Evolutionary conservation across 1,140 invertebrate species (phyloP), one percentile per base, ranked within the genome.

Genomic region (Ostrea denselamellosa): DNA sequence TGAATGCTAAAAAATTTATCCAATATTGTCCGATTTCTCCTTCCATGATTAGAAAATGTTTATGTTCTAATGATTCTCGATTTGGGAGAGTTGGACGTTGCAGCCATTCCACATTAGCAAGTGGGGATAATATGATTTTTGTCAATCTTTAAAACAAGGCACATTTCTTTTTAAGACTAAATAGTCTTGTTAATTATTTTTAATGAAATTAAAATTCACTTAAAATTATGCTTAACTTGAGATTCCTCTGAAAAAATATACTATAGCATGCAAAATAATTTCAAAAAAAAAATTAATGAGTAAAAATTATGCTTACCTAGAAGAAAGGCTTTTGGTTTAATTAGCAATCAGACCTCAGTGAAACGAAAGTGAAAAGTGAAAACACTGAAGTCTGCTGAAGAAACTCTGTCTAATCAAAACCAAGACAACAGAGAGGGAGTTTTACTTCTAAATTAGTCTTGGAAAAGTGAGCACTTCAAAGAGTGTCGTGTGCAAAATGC

Each of bases 341-440:
- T 71, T 71, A 71, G 68, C 68, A 71, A 71, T 28, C 68, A 62
- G 28, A 71, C 68, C 68, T 71, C 68, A 28, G 68, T 71, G 68
- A 71, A 71, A 71, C 68, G 68, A 71, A 71, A 71, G 68, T 71
- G 68, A 71, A 71, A 71, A 71, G 68, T 71, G 68, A 71, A 71
- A 71, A 71, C 68, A 71, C 68, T 34, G 25, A 71, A 25, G n/a
- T 62, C 58, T 62, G 25, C 28, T 12, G n/a, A n/a, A 28, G 68
- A 62, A 12, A 25, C 22, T 71, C 68, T 71, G 34, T 25, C 28
- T 71, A 71, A 71, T 71, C 68, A 71, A 71, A 34, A 5, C 12
- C 28, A 28, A 71, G 68, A 71, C 25, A 62, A 62, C 58, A 2
- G 25, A 2, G 12, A 14, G 28, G 68, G 68, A 25, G 68, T 34